phyloP scores from a whole-genome alignment of 2,797 vertebrate genomes.

The Ceyx erithaca region DNA sequence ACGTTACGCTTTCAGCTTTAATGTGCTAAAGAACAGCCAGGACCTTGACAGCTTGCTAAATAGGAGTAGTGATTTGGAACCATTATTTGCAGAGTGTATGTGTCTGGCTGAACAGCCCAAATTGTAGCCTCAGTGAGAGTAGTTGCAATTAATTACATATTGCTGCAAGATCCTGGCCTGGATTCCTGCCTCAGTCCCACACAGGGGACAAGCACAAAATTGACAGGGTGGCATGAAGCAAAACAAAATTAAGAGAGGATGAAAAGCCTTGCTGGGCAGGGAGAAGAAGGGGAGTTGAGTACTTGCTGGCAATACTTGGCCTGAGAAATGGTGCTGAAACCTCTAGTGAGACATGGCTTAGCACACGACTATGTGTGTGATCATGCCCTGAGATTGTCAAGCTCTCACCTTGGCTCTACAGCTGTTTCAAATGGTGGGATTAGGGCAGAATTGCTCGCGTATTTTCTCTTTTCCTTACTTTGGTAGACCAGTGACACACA shows the following conservation, averaged over 20 bases:
- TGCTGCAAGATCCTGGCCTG: not conserved
- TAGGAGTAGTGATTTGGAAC: constrained; percentile 16
- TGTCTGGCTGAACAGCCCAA: constrained; percentile 12
- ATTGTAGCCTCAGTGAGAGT: not conserved
- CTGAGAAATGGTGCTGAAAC: not conserved
- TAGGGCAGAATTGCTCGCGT: accelerated
- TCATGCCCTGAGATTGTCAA: not conserved
- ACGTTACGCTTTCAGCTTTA: not conserved
- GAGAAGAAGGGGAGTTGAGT: not conserved
- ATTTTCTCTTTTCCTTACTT: not conserved
- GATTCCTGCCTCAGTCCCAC: not conserved
- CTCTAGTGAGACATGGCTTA: not conserved
- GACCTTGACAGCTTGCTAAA: constrained; percentile 10
- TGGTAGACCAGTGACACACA: not conserved
- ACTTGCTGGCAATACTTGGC: not conserved
- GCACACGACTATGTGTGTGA: accelerated
- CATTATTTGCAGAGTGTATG: not conserved
- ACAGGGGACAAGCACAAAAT: not conserved
- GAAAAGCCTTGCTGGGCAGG: not conserved
- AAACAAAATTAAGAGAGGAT: not conserved
- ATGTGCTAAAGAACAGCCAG: constrained; percentile 10
- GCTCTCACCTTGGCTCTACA: not conserved
- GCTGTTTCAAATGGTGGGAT: accelerated
- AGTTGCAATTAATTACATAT: not conserved
- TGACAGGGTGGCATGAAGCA: not conserved